Evolutionary conservation across 1,140 invertebrate species (phyloP), one percentile per base, ranked within the genome.

Genomic region (Nasonia vitripennis): DNA sequence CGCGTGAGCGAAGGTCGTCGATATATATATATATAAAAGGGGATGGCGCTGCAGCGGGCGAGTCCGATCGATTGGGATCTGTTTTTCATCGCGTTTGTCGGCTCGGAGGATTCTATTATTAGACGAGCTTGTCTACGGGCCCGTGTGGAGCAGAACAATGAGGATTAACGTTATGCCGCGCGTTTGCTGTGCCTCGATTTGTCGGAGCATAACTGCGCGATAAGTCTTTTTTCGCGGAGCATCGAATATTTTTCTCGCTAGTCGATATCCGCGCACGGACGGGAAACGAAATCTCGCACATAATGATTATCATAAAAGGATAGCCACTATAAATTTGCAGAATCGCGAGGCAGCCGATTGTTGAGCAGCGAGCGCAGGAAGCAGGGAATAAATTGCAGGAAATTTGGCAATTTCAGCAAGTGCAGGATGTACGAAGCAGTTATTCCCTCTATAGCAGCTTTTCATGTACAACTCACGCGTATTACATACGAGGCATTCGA

Each of bases 321-420:
- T 62, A 3, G 55, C 55, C 55, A 62, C 55, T 62, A 62, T 62
- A 62, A 62, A 62, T 62, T 62, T 62, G 55, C 55, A 62, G 55
- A 55, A 37, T 37, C 74, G 74, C 4, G 74, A 77, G 34, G 37
- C 23, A 77, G 34, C 37, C 34, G 17, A 55, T 83, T 48, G 34
- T 75, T 62, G 71, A 73, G 37, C 12, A 37, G 3, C 17, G 5
- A 45, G 12, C 20, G 67, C 62, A 51, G 70, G 83, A 84, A 84
- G 23, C 31, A 14, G 37, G 37, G 48, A 67, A 79, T 62, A 34
- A 78, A 70, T 84, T 83, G 20, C 51, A 77, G 55, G 77, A 84
- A 84, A 79, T 84, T 84, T 67, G 68, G 68, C 31, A 80, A 55
- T 85, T 80, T 80, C 14, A 79, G 41, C 51, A 74, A 80, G 1